Conservation (phyloP, 2,113 vertebrate genomes). For the Amazona guildingii region DNA sequence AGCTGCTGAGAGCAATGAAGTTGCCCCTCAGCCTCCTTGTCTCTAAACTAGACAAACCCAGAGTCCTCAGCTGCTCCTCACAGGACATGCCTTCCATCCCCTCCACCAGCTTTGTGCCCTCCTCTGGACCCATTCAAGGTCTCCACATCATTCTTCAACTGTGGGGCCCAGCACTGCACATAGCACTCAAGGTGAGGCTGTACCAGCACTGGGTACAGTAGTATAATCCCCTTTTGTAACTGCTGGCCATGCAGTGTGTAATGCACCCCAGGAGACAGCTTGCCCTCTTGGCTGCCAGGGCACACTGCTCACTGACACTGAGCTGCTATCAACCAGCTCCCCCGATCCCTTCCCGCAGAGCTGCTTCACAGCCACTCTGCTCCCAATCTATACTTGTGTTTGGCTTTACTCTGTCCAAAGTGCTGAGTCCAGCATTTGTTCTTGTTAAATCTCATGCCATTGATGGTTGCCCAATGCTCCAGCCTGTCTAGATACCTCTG, state of each 20-base stretch:
- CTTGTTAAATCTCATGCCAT: background rate
- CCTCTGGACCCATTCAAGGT: background rate
- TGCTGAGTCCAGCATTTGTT: background rate
- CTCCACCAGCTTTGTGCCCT: background rate
- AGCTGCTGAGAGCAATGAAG: background rate
- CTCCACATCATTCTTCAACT: background rate
- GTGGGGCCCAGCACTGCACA: background rate
- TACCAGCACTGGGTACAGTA: fast-evolving
- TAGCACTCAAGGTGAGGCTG: fast-evolving
- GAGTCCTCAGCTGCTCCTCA: background rate
- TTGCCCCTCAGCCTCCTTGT: background rate
- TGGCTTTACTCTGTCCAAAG: fast-evolving
- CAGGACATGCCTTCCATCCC: background rate
- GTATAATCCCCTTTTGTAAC: background rate
- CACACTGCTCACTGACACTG: background rate
- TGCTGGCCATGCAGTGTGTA: background rate
- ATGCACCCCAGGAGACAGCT: fast-evolving
- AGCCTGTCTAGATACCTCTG: background rate
- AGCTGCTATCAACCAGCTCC: background rate
- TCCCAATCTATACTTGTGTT: background rate
- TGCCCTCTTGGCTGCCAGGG: background rate
- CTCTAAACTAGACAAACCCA: background rate
- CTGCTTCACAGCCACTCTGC: background rate
- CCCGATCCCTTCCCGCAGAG: background rate
- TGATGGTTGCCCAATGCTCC: too few species aligned